A percentile compares a stretch with the other conserved stretches of the same genome.
Conservation (phyloP, 2,797 vertebrate species). For the Meriones psammophilus region DNA sequence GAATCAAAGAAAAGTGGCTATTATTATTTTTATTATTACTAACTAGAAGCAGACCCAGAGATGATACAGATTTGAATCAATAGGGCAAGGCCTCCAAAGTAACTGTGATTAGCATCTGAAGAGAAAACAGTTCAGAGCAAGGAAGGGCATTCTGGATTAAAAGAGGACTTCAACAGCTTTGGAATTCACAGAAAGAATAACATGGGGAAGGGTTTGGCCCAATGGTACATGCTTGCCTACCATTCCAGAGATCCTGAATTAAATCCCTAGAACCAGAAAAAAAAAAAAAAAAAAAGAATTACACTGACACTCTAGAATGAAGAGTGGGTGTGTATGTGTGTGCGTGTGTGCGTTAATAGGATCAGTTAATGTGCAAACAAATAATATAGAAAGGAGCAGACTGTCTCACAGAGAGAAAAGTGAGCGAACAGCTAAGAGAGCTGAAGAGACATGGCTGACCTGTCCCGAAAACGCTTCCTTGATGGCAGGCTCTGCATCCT, state of each 20-base stretch:
- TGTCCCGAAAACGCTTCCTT: neutral
- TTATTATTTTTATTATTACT: too few relatives aligned
- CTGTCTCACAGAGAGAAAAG: neutral
- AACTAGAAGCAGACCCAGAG: conserved; percentile 38
- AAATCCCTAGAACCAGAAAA: neutral
- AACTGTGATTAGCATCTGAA: conserved; percentile 31
- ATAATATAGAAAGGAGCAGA: neutral
- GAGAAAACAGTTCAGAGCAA: neutral
- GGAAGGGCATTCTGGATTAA: conserved; percentile 2
- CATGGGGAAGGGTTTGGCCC: neutral
- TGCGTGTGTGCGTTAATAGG: neutral
- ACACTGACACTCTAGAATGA: neutral
- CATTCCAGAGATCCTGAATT: neutral
- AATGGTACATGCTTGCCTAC: neutral
- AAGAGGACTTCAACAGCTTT: neutral
- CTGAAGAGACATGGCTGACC: neutral
- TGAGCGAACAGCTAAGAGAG: neutral
- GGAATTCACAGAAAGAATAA: conserved; percentile 20
- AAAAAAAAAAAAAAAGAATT: neutral
- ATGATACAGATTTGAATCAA: conserved; percentile 39
- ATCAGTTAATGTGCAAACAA: neutral
- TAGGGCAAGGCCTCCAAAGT: conserved; percentile 46
- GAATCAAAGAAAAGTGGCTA: neutral
- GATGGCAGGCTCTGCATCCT: neutral
- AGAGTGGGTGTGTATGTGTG: too few relatives aligned